Percentiles rank a stretch among this genome's conserved stretches.
Evolutionary conservation across 2,888 invertebrate genomes (phyloP).

Genomic region (Thymelicus acteon): DNA sequence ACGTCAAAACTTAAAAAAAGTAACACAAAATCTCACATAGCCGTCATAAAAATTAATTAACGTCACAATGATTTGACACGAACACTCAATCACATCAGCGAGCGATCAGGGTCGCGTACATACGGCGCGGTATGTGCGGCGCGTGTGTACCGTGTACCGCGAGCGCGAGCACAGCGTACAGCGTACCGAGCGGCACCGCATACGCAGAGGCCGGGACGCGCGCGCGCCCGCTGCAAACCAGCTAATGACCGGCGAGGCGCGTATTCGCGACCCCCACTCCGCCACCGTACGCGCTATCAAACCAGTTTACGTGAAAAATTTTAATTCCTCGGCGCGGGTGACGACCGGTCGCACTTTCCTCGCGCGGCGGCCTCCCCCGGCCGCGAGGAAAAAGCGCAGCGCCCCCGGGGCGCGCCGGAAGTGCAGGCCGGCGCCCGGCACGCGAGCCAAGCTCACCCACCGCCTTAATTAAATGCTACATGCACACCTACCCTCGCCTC

Average conservation of each 20-base stretch:
- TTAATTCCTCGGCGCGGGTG: constrained; percentile 78
- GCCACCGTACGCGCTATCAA: constrained; percentile 80
- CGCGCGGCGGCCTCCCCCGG: constrained; percentile 64
- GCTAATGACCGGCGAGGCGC: constrained; percentile 81
- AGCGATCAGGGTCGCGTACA: constrained; percentile 38
- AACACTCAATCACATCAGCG: constrained; percentile 50
- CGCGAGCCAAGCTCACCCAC: constrained; percentile 80
- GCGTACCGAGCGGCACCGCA: constrained; percentile 47
- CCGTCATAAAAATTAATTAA: constrained; percentile 36
- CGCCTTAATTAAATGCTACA: constrained; percentile 81
- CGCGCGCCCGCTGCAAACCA: constrained; percentile 75
- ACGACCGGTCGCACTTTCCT: constrained; percentile 82
- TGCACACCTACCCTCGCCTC: constrained; percentile 67
- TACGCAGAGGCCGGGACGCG: constrained; percentile 61
- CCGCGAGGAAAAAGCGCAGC: constrained; percentile 79
- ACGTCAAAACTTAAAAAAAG: not conserved
- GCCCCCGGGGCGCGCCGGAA: constrained; percentile 77
- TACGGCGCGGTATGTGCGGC: constrained; percentile 41
- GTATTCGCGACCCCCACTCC: constrained; percentile 82
- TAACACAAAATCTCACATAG: constrained; percentile 41
- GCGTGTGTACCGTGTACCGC: constrained; percentile 18
- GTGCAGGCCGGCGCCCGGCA: constrained; percentile 80
- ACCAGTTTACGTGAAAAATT: constrained; percentile 84
- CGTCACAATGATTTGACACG: constrained; percentile 44
- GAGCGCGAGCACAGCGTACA: not conserved